These are phyloP conservation scores for Saccostrea echinata DNA, from an alignment of 1,140 invertebrate species.

Conservation along the genomic window DNA sequence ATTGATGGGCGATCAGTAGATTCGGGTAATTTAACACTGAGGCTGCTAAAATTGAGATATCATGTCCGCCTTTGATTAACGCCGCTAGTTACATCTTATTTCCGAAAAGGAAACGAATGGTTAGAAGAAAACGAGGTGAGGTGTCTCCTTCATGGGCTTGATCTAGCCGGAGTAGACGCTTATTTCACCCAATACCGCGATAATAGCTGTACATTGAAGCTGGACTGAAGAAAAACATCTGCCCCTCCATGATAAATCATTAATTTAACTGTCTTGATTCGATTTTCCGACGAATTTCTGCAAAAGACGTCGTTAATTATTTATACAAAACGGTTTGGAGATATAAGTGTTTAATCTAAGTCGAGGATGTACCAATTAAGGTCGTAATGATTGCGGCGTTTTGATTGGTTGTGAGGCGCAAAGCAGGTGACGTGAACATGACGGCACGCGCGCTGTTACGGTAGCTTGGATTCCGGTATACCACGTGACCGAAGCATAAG, in stretches of 20 bases:
- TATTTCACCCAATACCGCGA: neutral
- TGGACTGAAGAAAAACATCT: conserved; percentile 26
- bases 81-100: conserved; percentile 36
- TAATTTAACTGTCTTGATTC: conserved; percentile 37
- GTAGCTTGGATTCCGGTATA: conserved; percentile 26
- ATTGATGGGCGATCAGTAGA: conserved; percentile 26
- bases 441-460: conserved; percentile 33
- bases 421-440: conserved; percentile 37
- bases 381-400: neutral
- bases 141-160: conserved; percentile 24
- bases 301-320: conserved; percentile 35
- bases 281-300: conserved; percentile 38
- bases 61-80: conserved; percentile 31
- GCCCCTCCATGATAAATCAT: conserved; percentile 30
- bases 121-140: conserved; percentile 31
- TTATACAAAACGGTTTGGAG: conserved; percentile 36
- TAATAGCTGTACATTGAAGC: neutral
- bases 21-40: conserved; percentile 32
- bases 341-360: conserved; percentile 39
- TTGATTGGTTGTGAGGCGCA: conserved; percentile 16
- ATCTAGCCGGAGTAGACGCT: conserved; percentile 15
- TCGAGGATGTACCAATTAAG: conserved; percentile 28
- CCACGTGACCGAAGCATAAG: conserved; percentile 24
- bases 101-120: conserved; percentile 36
- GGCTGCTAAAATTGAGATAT: conserved; percentile 20